Evolutionary conservation across 2,797 vertebrate genomes (phyloP).

Genomic region (Ibycter americanus): DNA sequence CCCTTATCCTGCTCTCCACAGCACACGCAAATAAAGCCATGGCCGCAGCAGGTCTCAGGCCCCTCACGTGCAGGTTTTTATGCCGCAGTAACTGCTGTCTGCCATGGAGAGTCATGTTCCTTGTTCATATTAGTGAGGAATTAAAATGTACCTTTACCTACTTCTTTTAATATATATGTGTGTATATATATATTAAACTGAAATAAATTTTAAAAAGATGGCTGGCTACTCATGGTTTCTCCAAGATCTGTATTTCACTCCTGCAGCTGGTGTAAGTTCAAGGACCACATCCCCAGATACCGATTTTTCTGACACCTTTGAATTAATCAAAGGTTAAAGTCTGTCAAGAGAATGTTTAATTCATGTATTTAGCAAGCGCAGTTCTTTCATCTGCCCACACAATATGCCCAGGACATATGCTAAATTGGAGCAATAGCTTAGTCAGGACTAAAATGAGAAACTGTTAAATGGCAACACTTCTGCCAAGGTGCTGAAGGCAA

Average conservation of each 20-base stretch:
- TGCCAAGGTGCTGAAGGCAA: not conserved
- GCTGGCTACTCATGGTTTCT: not conserved
- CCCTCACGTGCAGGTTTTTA: not conserved
- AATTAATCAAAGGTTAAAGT: constrained; percentile 46
- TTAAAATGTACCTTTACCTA: not conserved
- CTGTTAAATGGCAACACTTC: constrained; percentile 10
- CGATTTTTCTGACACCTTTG: constrained; percentile 38
- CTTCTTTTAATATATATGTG: not conserved
- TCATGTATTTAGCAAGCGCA: constrained; percentile 11
- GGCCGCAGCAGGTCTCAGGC: not conserved
- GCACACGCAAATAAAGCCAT: not conserved
- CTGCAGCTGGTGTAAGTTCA: not conserved
- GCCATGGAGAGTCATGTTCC: not conserved
- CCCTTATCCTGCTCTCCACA: not conserved
- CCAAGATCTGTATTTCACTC: not conserved
- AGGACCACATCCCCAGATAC: not conserved
- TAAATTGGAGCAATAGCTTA: constrained; percentile 45
- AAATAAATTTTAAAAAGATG: not conserved
- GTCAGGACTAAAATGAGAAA: constrained; percentile 26
- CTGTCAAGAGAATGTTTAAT: constrained; percentile 50
- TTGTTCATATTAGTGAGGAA: not conserved
- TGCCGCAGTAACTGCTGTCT: not conserved
- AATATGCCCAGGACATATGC: constrained; percentile 39
- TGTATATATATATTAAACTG: not conserved
- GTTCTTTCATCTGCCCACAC: constrained; percentile 58